Evolutionary conservation across 2,888 invertebrate species (phyloP), one percentile per base, ranked within the genome.

Genomic region (Allacma fusca): DNA sequence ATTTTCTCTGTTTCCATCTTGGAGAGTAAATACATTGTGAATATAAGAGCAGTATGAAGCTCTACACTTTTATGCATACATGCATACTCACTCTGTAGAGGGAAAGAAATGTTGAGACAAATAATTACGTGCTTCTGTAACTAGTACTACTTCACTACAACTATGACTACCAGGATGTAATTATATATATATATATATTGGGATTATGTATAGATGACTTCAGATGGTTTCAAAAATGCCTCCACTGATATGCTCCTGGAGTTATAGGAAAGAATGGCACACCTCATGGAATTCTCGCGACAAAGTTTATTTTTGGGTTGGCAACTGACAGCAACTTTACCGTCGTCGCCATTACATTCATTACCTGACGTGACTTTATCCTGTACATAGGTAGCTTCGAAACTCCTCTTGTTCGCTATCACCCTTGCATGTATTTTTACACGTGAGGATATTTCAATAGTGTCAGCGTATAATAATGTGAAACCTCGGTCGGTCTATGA

Each of bases 291-390:
- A 75, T 72, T 75, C 75, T 50, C 50, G 67, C 68, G 72, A 74
- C 28, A 29, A 57, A 75, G 78, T 77, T 80, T 80, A 80, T 80
- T 80, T 80, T 80, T 69, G 77, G 80, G 75, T 74, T 75, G 76
- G 74, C 78, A 78, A 76, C 76, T 76, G 75, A 77, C 72, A 75
- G 75, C 75, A 75, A 75, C 79, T 79, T 73, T 70, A 68, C 65
- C 65, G 65, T 65, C 65, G 29, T 28, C 29, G 24, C 29, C 40
- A 40, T 73, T 40, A 73, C 73, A 62, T 50, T 50, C 50, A 50
- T 62, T 72, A 72, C 72, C 72, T 72, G 68, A 68, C 50, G 50
- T 71, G 71, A 57, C 71, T 71, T 50, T 23, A 70, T 26, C 50
- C 28, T 70, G 50, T 44, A 50, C 26, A 26, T 1, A 43, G 19